Percentiles rank a stretch among this genome's conserved stretches.
Conservation (phyloP, 2,113 vertebrate species). For the Pontoporia blainvillei region DNA sequence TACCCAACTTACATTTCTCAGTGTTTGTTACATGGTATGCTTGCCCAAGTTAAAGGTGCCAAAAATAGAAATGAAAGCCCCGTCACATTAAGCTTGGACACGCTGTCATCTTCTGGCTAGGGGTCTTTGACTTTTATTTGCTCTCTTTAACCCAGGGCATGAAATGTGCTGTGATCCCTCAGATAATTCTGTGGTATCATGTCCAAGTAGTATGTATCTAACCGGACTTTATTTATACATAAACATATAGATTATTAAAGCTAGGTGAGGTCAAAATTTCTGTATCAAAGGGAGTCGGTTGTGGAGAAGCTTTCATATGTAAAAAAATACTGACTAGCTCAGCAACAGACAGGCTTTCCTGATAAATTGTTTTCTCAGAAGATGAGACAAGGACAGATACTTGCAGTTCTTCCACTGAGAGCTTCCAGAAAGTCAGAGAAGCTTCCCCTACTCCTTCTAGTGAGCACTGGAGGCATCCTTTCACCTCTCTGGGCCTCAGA, state of each 20-base stretch:
- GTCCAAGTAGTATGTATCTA: background rate
- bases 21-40: background rate
- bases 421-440: background rate
- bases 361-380: background rate
- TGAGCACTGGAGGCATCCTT: background rate
- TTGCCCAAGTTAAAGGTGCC: background rate
- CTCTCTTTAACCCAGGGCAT: background rate
- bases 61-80: background rate
- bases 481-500: background rate
- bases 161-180: background rate
- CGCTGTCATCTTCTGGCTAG: background rate
- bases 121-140: background rate
- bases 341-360: background rate
- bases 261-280: background rate
- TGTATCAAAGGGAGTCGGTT: background rate
- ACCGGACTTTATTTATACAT: background rate
- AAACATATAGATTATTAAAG: background rate
- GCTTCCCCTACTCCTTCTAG: background rate
- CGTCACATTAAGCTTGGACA: background rate
- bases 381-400: background rate
- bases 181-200: background rate
- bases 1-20: background rate
- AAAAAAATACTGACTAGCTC: background rate
- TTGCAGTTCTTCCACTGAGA: background rate
- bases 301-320: background rate